Base-by-base conservation (phyloP, 1,140 invertebrate species). In the Drosophila guanche region DNA sequence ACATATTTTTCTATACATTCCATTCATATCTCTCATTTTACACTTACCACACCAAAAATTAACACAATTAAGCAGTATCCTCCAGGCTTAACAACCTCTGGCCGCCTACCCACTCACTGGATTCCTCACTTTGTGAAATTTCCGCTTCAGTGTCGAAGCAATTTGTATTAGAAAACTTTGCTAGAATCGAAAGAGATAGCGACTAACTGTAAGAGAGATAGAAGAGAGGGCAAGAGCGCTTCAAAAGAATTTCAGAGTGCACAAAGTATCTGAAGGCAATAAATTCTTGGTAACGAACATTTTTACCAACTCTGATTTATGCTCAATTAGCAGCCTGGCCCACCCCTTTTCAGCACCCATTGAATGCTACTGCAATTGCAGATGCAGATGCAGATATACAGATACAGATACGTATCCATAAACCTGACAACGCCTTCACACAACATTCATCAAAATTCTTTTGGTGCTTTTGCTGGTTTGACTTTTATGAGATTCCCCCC, bases 101-200 rank as follows among this genome's bases (percentile, higher is more conserved):
- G 2, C 0, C 4, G 1, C 33, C 29, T 3, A 40, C 10, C 14
- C n/a, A 12, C 23, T 56, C 40, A 23, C 29, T n/a, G 29, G 25
- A 48, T 5, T 50, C 33, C 27, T 43, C 33, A 68, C 47, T 68
- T 52, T 29, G 42, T 65, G 59, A 52, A 79, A 79, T 83, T 86
- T 88, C 81, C 83, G 81, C 81, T 66, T 78, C 69, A 78, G 65
- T 86, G 83, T 86, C 83, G 83, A 86, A 88, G 81, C 83, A 88
- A 81, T 85, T 86, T 85, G 76, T 85, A 85, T 86, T 81, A 85
- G 79, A 57, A 88, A 74, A 66, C 68, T 84, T 80, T 59, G 46
- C 56, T 10, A 22, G 29, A 69, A 68, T 25, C 66, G n/a, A 27
- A 67, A 55, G 65, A 47, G 63, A 14, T 51, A 7, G 33, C 33